A percentile compares a stretch with the other conserved stretches of the same genome.
Conservation (phyloP, 37 sponge, comb jelly and placozoan genomes). For the Halichondria panicea region DNA sequence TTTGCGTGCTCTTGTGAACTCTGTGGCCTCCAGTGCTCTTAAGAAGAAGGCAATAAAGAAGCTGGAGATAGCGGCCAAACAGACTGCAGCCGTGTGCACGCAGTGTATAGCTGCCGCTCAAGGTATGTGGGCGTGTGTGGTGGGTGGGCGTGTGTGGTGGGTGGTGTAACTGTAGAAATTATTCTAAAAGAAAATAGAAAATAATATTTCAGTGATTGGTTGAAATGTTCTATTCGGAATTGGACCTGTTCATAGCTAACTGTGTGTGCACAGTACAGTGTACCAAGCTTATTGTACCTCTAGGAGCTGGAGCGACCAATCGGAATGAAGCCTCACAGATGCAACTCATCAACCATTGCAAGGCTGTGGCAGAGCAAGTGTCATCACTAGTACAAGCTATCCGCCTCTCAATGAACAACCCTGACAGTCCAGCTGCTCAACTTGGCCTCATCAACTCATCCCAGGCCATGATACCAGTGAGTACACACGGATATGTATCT, state of each 20-base stretch:
- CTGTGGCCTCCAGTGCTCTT: conserved; percentile 74
- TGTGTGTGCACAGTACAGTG: not conserved
- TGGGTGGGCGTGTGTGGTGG: too few relatives aligned
- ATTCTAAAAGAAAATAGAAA: too few relatives aligned
- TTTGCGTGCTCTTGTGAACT: conserved; percentile 43
- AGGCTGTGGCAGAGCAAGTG: conserved; percentile 89
- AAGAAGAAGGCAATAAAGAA: conserved; percentile 87
- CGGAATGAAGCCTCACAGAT: conserved; percentile 80
- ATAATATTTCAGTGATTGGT: too few relatives aligned
- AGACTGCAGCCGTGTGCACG: conserved; percentile 86
- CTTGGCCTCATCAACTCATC: conserved; percentile 93
- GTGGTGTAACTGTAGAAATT: too few relatives aligned
- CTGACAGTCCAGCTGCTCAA: conserved; percentile 82
- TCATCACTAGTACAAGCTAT: conserved; percentile 85
- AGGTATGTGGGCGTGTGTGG: too few relatives aligned
- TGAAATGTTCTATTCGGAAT: too few relatives aligned
- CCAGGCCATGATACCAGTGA: conserved; percentile 81
- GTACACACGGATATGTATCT: not conserved
- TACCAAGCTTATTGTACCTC: not conserved
- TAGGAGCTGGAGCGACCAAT: too few relatives aligned
- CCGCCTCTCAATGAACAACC: conserved; percentile 57
- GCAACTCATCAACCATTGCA: conserved; percentile 85
- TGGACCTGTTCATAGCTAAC: too few relatives aligned
- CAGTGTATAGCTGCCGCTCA: conserved; percentile 98
- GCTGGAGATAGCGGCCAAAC: conserved; percentile 91